Base-by-base conservation (phyloP, 2,888 invertebrate species). In the Branchinecta sandiegonensis region DNA sequence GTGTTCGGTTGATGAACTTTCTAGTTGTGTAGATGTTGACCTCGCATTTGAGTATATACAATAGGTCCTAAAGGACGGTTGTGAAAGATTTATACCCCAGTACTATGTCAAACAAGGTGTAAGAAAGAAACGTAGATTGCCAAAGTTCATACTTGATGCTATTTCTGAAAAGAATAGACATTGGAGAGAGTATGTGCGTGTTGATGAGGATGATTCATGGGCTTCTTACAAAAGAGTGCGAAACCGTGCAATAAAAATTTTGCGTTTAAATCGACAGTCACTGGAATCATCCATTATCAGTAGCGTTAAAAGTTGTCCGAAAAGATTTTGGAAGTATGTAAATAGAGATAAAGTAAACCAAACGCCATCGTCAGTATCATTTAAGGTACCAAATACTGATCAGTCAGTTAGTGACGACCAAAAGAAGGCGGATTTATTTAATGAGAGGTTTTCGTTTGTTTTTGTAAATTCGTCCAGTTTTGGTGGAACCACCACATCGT, bases 181-280 rank as follows among this genome's bases (percentile, higher is more conserved):
- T n/a, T 56, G 56, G 13, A 56, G 56, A 56, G 56, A 56, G 17
- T 56, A 56, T 4, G 17, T 17, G 56, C 56, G 13, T 13, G 56
- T n/a, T n/a, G 17, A 56, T n/a, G 17, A 56, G 13, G 56, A 56
- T n/a, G 56, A 56, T 56, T 56, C 56, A 5, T 56, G 56, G 56
- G 4, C n/a, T 56, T 13, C 56, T 13, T 56, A n/a, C 5, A 17
- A 56, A 56, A 56, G 56, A 17, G 56, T 17, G 13, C 56, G 56
- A 56, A 56, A 56, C 14, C 56, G 17, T 17, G 56, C 56, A 6
- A 56, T 5, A n/a, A 13, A 17, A 56, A n/a, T 17, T 56, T 13
- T 56, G 17, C 56, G 56, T 17, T 4, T 7, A n/a, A 56, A 56
- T 17, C 14, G 56, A 17, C n/a, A 17, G 56, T 56, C 56, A 56